Conservation (phyloP, 2,113 vertebrate genomes). For the Gavia stellata region DNA sequence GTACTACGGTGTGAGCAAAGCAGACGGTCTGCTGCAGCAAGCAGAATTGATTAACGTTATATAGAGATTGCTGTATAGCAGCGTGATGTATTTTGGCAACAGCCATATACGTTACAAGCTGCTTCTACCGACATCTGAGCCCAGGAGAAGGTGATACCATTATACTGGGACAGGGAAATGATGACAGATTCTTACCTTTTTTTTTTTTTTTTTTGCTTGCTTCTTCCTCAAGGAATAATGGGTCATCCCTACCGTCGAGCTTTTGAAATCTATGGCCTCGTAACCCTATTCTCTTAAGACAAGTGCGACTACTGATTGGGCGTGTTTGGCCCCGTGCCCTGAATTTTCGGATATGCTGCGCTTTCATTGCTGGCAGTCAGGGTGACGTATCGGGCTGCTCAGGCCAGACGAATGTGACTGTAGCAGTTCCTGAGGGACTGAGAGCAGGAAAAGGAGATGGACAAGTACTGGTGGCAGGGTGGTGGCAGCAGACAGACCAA, state of each 20-base stretch:
- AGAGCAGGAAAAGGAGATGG: constrained; percentile 21
- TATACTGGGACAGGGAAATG: not conserved
- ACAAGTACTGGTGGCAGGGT: not conserved
- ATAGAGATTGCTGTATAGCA: not conserved
- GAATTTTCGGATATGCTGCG: constrained; percentile 16
- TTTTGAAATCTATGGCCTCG: not conserved
- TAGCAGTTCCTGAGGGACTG: constrained; percentile 31
- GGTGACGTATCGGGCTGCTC: constrained; percentile 50
- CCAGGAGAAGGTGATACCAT: not conserved
- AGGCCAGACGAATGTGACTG: constrained; percentile 26
- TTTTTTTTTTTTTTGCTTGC: not conserved
- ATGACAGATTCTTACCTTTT: not conserved
- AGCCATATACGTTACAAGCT: fast-evolving
- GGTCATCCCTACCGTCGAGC: not conserved
- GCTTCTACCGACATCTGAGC: not conserved
- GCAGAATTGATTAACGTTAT: not conserved
- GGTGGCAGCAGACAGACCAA: constrained; percentile 39
- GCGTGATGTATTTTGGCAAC: not conserved
- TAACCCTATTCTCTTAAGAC: constrained; percentile 2
- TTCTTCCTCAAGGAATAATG: not conserved
- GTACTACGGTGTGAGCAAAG: not conserved
- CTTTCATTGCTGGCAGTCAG: constrained; percentile 44
- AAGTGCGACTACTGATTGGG: not conserved
- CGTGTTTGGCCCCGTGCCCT: constrained; percentile 58
- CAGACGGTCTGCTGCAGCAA: constrained; percentile 22